These are phyloP conservation scores for Pelodiscus sinensis DNA, from an alignment of 2,113 vertebrate species.

Conservation along the genomic window DNA sequence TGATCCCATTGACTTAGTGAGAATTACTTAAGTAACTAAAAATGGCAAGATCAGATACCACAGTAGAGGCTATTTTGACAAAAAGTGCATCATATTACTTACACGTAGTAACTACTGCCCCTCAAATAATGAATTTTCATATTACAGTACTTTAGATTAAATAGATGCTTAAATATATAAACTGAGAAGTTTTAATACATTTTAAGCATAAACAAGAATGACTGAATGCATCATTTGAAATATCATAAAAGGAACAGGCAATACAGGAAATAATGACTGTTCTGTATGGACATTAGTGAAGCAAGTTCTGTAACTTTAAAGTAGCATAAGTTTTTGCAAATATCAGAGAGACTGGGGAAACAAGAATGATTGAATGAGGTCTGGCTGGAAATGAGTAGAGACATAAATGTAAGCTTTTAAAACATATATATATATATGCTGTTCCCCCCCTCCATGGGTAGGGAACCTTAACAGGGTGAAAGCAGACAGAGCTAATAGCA, in stretches of 20 bases:
- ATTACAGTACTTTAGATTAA: neutral
- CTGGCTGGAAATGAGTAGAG: neutral
- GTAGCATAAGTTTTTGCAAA: neutral
- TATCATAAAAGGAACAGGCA: neutral
- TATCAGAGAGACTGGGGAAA: neutral
- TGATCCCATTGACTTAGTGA: neutral
- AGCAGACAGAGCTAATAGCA: neutral
- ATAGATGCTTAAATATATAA: neutral
- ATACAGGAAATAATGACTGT: neutral
- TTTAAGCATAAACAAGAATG: neutral
- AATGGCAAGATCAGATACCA: neutral
- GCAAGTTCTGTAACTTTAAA: neutral
- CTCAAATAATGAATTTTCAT: neutral
- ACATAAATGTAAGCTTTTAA: neutral
- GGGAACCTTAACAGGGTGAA: neutral
- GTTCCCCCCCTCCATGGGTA: neutral
- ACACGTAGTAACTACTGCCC: neutral
- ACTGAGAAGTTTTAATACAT: neutral
- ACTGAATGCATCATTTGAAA: neutral
- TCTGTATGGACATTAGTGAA: neutral
- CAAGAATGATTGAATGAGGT: neutral
- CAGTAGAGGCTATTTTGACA: neutral
- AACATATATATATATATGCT: neutral
- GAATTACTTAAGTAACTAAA: neutral
- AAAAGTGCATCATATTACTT: neutral